Evolutionary conservation across 2,113 vertebrate species (phyloP).

Genomic region (Myocastor coypus): DNA sequence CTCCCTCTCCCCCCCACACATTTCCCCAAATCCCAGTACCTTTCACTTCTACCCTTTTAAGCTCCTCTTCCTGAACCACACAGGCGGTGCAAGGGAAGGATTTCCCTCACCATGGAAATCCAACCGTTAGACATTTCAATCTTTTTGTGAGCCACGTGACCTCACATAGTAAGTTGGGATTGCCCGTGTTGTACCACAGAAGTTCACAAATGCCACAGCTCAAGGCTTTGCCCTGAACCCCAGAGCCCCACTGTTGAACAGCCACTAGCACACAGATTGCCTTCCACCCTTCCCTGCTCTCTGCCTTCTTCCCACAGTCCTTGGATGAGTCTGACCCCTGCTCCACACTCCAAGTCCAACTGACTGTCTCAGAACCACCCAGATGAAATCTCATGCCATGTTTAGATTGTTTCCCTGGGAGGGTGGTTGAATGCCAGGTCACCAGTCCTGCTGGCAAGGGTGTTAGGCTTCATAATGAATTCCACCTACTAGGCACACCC

Average conservation of each 20-base stretch:
- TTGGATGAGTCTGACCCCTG: conserved; percentile 34
- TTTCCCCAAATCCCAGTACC: not conserved
- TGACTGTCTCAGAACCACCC: conserved; percentile 53
- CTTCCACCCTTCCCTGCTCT: not conserved
- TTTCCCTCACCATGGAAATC: not conserved
- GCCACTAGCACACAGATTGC: not conserved
- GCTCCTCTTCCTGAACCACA: not conserved
- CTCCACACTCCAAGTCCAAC: not conserved
- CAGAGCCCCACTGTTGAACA: not conserved
- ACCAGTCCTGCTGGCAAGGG: conserved; percentile 46
- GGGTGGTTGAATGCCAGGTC: conserved; percentile 66
- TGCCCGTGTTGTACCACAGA: not conserved
- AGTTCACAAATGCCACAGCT: conserved; percentile 2
- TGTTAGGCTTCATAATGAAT: conserved; percentile 59
- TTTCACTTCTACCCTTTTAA: not conserved
- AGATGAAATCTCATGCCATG: conserved; percentile 67
- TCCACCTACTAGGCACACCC: conserved; percentile 68
- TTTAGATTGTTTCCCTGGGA: conserved; percentile 56
- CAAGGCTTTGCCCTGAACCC: not conserved
- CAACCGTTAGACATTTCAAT: not conserved
- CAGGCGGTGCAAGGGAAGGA: not conserved
- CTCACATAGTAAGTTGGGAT: not conserved
- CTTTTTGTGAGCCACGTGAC: not conserved
- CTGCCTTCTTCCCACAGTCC: conserved; percentile 16
- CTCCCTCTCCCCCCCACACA: not conserved